A percentile compares a stretch with the other conserved stretches of the same genome.
These are phyloP conservation scores for Drosophila maculinotata DNA, from an alignment of 2,888 invertebrate species.

Conservation along the genomic window DNA sequence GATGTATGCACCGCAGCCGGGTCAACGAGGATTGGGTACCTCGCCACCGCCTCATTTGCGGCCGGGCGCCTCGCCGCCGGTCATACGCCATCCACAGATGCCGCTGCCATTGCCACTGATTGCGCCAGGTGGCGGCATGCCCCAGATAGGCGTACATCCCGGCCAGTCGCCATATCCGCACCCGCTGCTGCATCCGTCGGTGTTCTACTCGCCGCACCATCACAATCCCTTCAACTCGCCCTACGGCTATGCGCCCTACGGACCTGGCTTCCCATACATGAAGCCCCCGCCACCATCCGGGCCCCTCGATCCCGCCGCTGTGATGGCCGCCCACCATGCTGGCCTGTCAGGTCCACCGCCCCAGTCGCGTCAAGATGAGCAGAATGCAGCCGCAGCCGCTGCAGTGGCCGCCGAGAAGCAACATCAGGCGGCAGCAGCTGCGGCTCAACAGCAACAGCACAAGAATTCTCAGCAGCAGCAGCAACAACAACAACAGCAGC, in stretches of 20 bases:
- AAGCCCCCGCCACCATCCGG: constrained; percentile 84
- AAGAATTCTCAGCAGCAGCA: constrained; percentile 72
- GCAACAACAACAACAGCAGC: constrained; percentile 39
- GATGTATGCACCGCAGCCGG: constrained; percentile 86
- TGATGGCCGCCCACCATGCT: constrained; percentile 84
- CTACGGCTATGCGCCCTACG: constrained; percentile 86
- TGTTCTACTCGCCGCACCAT: constrained; percentile 91
- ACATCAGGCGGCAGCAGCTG: constrained; percentile 72
- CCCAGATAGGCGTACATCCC: constrained; percentile 88
- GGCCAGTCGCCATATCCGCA: constrained; percentile 90
- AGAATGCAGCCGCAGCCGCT: constrained; percentile 82
- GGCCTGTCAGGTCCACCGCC: constrained; percentile 85
- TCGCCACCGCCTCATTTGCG: constrained; percentile 85
- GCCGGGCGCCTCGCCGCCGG: constrained; percentile 86
- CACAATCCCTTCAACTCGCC: constrained; percentile 87
- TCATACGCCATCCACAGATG: constrained; percentile 86
- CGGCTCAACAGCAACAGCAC: constrained; percentile 40
- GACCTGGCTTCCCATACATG: constrained; percentile 85
- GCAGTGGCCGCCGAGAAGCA: constrained; percentile 68
- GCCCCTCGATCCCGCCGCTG: constrained; percentile 83
- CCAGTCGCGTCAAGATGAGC: constrained; percentile 86
- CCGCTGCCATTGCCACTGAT: constrained; percentile 84
- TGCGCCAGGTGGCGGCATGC: constrained; percentile 84
- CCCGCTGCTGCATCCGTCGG: constrained; percentile 88
- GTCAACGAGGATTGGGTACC: constrained; percentile 86